Evolutionary conservation across 2,113 vertebrate species (phyloP), one percentile per base, ranked within the genome.

Genomic region (Coregonus clupeaformis): DNA sequence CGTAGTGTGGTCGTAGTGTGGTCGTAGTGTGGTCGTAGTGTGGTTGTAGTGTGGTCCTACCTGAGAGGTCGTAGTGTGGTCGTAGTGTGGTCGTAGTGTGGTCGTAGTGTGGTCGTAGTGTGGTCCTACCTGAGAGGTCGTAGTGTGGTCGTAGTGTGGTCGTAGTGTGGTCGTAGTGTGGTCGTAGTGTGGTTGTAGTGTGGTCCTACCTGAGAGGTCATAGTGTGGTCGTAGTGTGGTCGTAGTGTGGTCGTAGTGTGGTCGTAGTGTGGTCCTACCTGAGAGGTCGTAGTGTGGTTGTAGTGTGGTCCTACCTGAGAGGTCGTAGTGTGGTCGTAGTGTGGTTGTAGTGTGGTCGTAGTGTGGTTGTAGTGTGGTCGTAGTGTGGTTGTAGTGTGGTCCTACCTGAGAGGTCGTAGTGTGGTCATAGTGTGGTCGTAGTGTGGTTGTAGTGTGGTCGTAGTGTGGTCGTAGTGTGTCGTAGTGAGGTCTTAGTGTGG

Each of bases 361-460:
- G 91, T 0, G 97, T 98, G 30, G 0, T 32, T 5, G 1, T 27
- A 63, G 20, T 20, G n/a, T 3, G 6, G 20, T 59, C 5, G 13
- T 59, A 59, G 55, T 20, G 55, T 59, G 97, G 97, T 27, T 97
- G 93, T 60, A 99, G 91, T 0, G 97, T 98, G 6, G 20, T 18
- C 16, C 27, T 76, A 99, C 97, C 98, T 94, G 64, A 99, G 93
- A 1, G 97, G 97, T 25, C 97, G 93, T 57, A 99, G 91, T 0
- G 97, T 98, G 71, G 91, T 9, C 97, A 95, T 66, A 99, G 79
- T 7, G 64, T 16, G 97, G 97, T 13, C 25, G 7, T n/a, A 60
- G n/a, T 20, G 57, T 24, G 97, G 97, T 27, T 97, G 93, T 59
- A 98, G 30, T 5, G 30, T 1, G 30, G 30, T 6, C 0, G 91